Percentiles rank a stretch among this genome's conserved stretches.
These are phyloP conservation scores for Calliopsis andreniformis DNA, from an alignment of 1,140 invertebrate genomes.

Conservation along the genomic window DNA sequence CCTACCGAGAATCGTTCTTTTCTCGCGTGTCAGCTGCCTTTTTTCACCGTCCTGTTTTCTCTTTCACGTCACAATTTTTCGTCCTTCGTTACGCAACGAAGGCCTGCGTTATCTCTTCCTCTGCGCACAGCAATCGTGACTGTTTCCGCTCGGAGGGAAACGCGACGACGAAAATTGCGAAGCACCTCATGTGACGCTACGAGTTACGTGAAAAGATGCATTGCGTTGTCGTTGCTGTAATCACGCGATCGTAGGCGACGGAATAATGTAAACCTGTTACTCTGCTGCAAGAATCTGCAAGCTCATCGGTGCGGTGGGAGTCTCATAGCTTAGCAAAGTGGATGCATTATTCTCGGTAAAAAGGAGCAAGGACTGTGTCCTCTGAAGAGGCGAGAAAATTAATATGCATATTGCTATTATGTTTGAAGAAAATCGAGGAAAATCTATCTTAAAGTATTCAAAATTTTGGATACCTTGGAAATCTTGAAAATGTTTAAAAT, in stretches of 20 bases:
- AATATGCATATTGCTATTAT: too few species aligned
- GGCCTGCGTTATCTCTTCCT: background rate
- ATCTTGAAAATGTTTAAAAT: too few species aligned
- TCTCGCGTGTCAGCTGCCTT: background rate
- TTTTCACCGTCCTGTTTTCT: background rate
- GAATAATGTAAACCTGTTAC: conserved; percentile 47
- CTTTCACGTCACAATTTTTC: background rate
- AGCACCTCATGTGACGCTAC: background rate
- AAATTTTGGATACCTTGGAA: too few species aligned
- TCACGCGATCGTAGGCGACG: conserved; percentile 38
- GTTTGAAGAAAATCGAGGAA: too few species aligned
- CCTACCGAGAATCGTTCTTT: too few species aligned
- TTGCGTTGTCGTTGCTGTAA: conserved; percentile 20
- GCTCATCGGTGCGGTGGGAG: conserved; percentile 26
- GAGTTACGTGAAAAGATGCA: conserved; percentile 26
- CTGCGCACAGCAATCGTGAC: background rate
- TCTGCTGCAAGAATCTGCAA: conserved; percentile 38
- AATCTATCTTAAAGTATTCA: too few species aligned
- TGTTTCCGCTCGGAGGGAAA: background rate
- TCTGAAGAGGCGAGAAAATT: too few species aligned
- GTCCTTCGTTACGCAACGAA: background rate
- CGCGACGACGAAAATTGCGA: conserved; percentile 18
- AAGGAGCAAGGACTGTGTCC: too few species aligned
- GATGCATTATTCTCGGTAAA: too few species aligned
- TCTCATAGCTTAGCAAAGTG: too few species aligned